Conservation (phyloP, 2,888 invertebrate species). For the Choristoneura rosaceana region DNA sequence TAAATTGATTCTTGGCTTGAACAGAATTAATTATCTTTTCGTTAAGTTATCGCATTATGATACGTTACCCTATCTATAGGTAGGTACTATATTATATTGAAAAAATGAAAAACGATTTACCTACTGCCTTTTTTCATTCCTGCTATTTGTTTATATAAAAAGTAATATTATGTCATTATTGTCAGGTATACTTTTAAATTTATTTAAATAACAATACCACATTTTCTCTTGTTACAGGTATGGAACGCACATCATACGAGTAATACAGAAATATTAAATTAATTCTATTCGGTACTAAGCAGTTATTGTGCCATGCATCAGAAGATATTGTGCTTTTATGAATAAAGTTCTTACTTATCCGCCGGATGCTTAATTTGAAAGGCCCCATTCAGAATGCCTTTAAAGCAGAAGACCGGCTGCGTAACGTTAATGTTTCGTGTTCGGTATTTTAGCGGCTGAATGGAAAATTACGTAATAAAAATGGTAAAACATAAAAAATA, state of each 20-base stretch:
- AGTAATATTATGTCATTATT: background rate
- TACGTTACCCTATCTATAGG: too few species aligned
- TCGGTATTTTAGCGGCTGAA: background rate
- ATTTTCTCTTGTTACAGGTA: slow-evolving; percentile 35
- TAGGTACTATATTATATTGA: too few species aligned
- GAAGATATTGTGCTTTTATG: background rate
- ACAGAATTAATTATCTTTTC: background rate
- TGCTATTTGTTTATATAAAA: too few species aligned
- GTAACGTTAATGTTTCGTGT: background rate
- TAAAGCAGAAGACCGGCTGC: background rate
- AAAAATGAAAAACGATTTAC: too few species aligned
- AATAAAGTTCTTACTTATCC: background rate
- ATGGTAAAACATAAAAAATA: background rate
- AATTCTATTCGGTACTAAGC: slow-evolving; percentile 24
- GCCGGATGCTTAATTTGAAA: slow-evolving; percentile 18
- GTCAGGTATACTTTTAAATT: background rate
- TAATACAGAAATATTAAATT: background rate
- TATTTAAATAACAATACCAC: background rate
- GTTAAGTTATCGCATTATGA: too few species aligned
- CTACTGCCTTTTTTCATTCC: too few species aligned
- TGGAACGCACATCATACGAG: background rate
- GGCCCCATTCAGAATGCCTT: background rate
- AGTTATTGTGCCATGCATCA: slow-evolving; percentile 7
- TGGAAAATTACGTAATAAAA: background rate
- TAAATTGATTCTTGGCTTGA: background rate